phyloP scores from a whole-genome alignment of 2,888 invertebrate genomes.

The Microchrysa polita region DNA sequence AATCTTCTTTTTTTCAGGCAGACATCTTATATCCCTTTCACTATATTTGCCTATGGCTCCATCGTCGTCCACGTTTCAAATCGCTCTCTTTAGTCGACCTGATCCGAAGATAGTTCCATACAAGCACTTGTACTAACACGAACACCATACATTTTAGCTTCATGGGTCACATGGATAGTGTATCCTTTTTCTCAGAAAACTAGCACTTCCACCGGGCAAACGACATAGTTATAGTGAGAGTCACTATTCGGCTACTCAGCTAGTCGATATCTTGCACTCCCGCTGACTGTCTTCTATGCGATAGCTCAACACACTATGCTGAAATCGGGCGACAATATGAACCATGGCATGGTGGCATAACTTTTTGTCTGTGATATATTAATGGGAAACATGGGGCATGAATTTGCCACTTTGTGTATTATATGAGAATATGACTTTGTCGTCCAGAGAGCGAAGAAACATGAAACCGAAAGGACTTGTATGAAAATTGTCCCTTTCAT shows the following conservation, averaged over 20 bases:
- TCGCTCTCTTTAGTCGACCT: too few relatives aligned
- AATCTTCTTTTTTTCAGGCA: conserved; percentile 22
- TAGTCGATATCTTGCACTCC: too few relatives aligned
- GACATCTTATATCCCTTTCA: conserved; percentile 38
- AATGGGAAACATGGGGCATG: conserved; percentile 44
- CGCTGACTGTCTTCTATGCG: too few relatives aligned
- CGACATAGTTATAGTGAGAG: too few relatives aligned
- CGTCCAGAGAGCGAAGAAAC: too few relatives aligned
- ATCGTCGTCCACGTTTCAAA: not conserved
- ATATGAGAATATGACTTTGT: not conserved
- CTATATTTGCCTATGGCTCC: conserved; percentile 31
- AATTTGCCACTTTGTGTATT: conserved; percentile 22
- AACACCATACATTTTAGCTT: too few relatives aligned
- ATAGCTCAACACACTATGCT: conserved; percentile 38
- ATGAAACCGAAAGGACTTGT: conserved; percentile 1
- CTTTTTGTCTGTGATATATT: conserved; percentile 47
- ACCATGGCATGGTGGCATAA: conserved; percentile 47
- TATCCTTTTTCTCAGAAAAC: conserved; percentile 37
- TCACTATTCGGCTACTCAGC: not conserved
- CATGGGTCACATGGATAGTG: not conserved
- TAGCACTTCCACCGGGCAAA: too few relatives aligned
- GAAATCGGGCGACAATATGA: conserved; percentile 46
- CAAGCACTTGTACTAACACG: not conserved
- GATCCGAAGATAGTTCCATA: too few relatives aligned
- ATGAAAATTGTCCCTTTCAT: conserved; percentile 23